Base-by-base conservation (phyloP, 2,888 invertebrate genomes). In the Strigamia crassipes region DNA sequence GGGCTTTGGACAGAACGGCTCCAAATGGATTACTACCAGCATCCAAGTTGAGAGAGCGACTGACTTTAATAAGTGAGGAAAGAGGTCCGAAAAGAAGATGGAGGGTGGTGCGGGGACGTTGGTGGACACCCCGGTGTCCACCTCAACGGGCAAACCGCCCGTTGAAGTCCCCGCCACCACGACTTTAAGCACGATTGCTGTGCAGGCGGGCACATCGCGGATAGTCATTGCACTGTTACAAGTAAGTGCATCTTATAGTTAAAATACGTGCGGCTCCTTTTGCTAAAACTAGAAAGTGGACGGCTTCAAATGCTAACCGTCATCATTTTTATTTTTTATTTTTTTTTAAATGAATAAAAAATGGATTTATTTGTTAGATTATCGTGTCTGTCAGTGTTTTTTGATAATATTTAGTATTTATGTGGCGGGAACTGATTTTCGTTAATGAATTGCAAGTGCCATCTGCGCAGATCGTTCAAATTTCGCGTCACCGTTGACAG, bases 101-200 rank as follows among this genome's bases (percentile, higher is more conserved):
- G 61, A 66, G n/a, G 61, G 61, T 66, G 9, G 61, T 66, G 61
- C 61, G 61, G 61, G 61, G 61, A 66, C 61, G 61, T n/a, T 66
- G 61, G 61, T 66, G 61, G 61, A n/a, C 61, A 66, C 61, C 18
- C 61, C 61, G 23, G 18, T 66, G 61, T 21, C 61, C 61, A 66
- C 61, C 61, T n/a, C 61, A 66, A 66, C 61, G 61, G 61, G 23
- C 61, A 66, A 66, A 66, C 9, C 12, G 61, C 23, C 61, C 61
- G 61, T 66, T 66, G 61, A 66, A 23, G 61, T 66, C 61, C 87
- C 90, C 80, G 90, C 91, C 85, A 92, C 94, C 82, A 95, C 95
- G 83, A 95, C 95, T 85, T 93, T 96, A 86, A 95, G 95, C 88
- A 96, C 96, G 82, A 95, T 96, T 85, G 96, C 95, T 79, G 93